Evolutionary conservation across 2,113 vertebrate genomes (phyloP).

Genomic region (Grammomys dolichurus): DNA sequence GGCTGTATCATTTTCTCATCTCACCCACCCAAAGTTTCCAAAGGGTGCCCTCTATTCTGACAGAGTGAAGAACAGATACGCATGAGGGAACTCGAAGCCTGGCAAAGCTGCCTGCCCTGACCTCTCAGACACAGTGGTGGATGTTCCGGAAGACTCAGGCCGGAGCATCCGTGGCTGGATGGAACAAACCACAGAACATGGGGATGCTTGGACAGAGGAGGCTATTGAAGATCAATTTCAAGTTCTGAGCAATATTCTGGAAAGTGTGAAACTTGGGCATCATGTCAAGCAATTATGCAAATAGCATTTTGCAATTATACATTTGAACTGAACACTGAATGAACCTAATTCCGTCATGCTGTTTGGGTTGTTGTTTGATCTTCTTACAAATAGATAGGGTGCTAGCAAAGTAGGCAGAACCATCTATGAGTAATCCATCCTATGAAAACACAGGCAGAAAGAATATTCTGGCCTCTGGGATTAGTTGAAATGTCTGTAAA

Average conservation of each 20-base stretch:
- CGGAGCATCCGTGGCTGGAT: rapidly evolving
- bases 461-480: not conserved
- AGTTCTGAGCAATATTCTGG: not conserved
- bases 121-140: not conserved
- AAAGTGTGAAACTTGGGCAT: not conserved
- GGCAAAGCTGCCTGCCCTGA: not conserved
- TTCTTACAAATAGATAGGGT: not conserved
- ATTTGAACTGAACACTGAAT: not conserved
- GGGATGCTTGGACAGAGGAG: not conserved
- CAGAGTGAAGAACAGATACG: not conserved
- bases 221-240: not conserved
- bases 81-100: rapidly evolving
- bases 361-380: not conserved
- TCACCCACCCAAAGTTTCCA: not conserved
- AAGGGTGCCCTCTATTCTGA: not conserved
- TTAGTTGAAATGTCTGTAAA: not conserved
- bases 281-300: not conserved
- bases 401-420: constrained; percentile 16
- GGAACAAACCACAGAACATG: not conserved
- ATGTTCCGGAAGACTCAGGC: not conserved
- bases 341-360: not conserved
- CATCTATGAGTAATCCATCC: not conserved
- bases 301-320: not conserved
- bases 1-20: not conserved
- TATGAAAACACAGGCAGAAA: not conserved